Evolutionary conservation across 2,797 vertebrate species (phyloP), one percentile per base, ranked within the genome.

Genomic region (Esox lucius): DNA sequence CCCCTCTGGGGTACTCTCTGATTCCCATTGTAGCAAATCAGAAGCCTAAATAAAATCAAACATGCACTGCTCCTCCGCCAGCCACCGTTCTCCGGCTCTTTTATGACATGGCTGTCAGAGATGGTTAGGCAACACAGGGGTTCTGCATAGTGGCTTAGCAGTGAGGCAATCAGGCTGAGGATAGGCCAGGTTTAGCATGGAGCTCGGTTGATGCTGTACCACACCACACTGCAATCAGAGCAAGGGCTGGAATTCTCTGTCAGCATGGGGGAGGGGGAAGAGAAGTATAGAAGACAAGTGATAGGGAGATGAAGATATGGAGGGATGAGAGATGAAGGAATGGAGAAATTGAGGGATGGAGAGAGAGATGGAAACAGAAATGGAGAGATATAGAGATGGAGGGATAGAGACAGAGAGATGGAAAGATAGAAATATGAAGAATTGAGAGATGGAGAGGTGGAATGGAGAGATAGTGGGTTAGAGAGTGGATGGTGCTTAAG

Each of bases 51-150:
- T 69, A 1, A 72, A 75, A 79, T 68, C 65, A 73, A 68, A 66
- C 61, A 39, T 12, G 48, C 59, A n/a, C 22, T 35, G 12, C 16
- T 26, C 17, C 13, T 61, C 70, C 6, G 17, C 64, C 22, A 26
- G 19, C 48, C 49, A 16, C 16, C 31, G 72, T 51, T 77, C 17
- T 39, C 6, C 17, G 51, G 17, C 12, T 33, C 28, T 51, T 28
- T 35, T 59, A 70, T 49, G n/a, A 35, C 39, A 19, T 28, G 71
- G 13, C 66, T 78, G 71, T 78, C 71, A 64, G 76, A 70, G 53
- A 59, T 16, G 24, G 26, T 77, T 77, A 73, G 48, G 12, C 3
- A 8, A 22, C 46, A 8, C 72, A 11, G 17, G 16, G 15, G 5
- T 22, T 2, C 5, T 19, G 9, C 12, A 9, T 31, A 15, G 49